Evolutionary conservation across 2,797 vertebrate species (phyloP).

Genomic region (Cryptoblepharus egeriae): DNA sequence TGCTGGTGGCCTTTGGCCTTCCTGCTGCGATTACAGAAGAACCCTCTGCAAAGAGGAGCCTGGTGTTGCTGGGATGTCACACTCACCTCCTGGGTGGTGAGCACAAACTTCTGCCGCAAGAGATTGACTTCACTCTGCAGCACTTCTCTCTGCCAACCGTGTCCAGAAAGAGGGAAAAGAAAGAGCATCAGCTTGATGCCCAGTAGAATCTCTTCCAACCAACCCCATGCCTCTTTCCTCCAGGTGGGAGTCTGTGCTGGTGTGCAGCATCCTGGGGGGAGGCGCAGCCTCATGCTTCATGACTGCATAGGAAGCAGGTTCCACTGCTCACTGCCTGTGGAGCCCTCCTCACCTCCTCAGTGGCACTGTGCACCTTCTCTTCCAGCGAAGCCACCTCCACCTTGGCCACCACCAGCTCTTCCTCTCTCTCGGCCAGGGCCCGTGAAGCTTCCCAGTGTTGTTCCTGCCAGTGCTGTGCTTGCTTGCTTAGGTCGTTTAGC

Average conservation of each 20-base stretch:
- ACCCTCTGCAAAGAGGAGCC: no score
- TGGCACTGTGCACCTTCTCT: slow-evolving; percentile 71
- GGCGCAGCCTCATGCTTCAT: no score
- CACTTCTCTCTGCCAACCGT: slow-evolving; percentile 50
- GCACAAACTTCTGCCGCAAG: slow-evolving; percentile 55
- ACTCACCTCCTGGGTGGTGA: slow-evolving; percentile 45
- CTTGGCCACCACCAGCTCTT: slow-evolving; percentile 77
- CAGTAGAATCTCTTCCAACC: background rate
- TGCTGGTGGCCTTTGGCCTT: background rate
- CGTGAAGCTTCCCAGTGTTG: slow-evolving; percentile 69
- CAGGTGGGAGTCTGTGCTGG: no score
- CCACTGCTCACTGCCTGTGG: background rate
- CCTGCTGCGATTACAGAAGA: no score
- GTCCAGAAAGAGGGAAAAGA: no score
- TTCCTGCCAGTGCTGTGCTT: slow-evolving; percentile 73
- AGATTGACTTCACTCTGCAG: slow-evolving; percentile 54
- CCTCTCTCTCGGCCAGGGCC: slow-evolving; percentile 73
- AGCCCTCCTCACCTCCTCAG: slow-evolving; percentile 66
- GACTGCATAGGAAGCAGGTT: background rate
- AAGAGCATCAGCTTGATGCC: background rate
- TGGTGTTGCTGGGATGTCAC: background rate
- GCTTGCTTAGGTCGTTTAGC: slow-evolving; percentile 70
- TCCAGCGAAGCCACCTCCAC: slow-evolving; percentile 77
- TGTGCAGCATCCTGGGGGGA: no score
- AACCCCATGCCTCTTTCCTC: no score